Evolutionary conservation across 1,140 invertebrate genomes (phyloP), one percentile per base, ranked within the genome.

Genomic region (Neotoxoptera formosana): DNA sequence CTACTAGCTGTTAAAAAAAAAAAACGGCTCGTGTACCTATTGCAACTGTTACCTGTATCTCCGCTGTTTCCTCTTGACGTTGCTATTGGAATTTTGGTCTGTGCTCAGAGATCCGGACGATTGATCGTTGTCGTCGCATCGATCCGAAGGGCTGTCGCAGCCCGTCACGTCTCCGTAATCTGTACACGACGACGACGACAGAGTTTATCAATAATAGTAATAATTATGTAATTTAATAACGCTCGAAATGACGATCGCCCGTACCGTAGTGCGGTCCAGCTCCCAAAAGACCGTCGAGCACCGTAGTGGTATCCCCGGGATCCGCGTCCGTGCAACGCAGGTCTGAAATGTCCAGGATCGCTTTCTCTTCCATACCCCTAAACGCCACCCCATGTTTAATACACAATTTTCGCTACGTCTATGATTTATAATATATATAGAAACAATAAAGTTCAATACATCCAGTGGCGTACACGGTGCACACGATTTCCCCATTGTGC

Each of bases 51-150:
- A 94, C 94, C 94, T 94, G 94, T 95, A 95, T 94, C 95, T 93
- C 4, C 95, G 90, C 90, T 95, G 95, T 94, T 95, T 95, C 51
- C 95, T 94, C 88, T 95, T 95, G 4, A 93, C 94, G n/a, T 92
- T 92, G 87, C n/a, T 83, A 20, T 41, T 53, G 1, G 48, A 30
- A 86, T 84, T 93, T 56, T 86, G 91, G 41, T 93, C 91, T 7
- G 91, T 56, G 36, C 76, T 93, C 9, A 93, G 30, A 17, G 91
- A 93, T 30, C 76, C 91, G 11, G 91, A 93, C 23, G 81, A 93
- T 56, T 84, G 91, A n/a, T 93, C 91, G 48, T 93, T 93, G 34
- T 93, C 91, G 23, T 93, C 91, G 21, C 91, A 93, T 83, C 48
- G 47, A 53, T 84, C 47, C 25, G 91, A 56, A 4, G 76, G 91